phyloP scores from a whole-genome alignment of 2,113 vertebrate genomes.

The Apteryx owenii region DNA sequence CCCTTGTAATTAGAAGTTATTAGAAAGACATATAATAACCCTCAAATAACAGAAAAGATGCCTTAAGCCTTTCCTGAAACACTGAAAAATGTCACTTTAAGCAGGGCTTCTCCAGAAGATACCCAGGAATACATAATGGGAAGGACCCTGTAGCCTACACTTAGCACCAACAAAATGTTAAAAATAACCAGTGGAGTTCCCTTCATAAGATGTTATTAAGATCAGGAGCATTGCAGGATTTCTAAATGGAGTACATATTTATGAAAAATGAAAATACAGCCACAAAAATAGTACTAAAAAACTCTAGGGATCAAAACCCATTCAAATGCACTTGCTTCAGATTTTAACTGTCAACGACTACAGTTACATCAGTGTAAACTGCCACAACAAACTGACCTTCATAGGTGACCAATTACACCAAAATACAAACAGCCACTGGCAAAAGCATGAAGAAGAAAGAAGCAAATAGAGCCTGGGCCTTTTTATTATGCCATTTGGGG shows the following conservation, averaged over 20 bases:
- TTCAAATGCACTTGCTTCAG: background rate
- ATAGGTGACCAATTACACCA: background rate
- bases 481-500: background rate
- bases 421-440: background rate
- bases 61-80: background rate
- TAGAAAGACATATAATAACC: background rate
- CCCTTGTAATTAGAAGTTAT: background rate
- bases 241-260: background rate
- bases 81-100: background rate
- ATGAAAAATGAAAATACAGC: background rate
- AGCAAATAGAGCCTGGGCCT: background rate
- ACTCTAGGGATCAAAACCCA: background rate
- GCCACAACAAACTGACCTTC: background rate
- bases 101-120: background rate
- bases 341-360: background rate
- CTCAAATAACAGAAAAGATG: background rate
- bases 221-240: background rate
- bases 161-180: background rate
- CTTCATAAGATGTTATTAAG: background rate
- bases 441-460: background rate
- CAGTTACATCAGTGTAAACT: background rate
- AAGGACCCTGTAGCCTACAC: background rate
- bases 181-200: background rate
- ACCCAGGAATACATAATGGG: background rate
- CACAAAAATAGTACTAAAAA: background rate